Conservation (phyloP, 2,888 invertebrate species). For the Lepidocyrtoides sp. region DNA sequence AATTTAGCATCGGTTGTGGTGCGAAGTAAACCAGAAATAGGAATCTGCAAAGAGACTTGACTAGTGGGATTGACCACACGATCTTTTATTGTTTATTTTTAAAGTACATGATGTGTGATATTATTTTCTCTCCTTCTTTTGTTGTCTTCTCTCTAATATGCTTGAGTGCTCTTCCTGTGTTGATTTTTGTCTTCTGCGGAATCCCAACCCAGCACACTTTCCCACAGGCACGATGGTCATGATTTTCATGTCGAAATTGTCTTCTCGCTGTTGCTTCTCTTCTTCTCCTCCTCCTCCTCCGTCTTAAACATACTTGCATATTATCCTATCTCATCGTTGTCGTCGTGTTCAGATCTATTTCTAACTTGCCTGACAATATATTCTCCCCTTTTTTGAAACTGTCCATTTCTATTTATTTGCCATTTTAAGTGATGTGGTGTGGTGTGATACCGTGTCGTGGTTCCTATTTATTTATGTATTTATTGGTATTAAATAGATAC, state of each 20-base stretch:
- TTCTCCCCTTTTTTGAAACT: conserved; percentile 44
- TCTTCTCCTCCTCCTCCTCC: too few species aligned
- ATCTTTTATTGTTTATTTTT: conserved; percentile 72
- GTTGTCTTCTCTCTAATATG: conserved; percentile 24
- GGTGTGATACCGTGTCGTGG: too few species aligned
- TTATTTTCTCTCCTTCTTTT: conserved; percentile 41
- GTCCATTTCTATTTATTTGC: conserved; percentile 55
- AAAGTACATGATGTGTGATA: conserved; percentile 50
- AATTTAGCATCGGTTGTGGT: conserved; percentile 45
- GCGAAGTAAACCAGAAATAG: conserved; percentile 10
- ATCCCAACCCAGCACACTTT: conserved; percentile 62
- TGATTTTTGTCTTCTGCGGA: conserved; percentile 57
- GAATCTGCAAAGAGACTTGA: neutral
- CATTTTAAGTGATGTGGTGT: conserved; percentile 60
- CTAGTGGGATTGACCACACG: conserved; percentile 77
- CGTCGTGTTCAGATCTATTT: conserved; percentile 45
- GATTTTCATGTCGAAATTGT: conserved; percentile 76
- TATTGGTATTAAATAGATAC: conserved; percentile 40
- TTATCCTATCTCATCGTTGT: too few species aligned
- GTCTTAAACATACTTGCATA: conserved; percentile 4
- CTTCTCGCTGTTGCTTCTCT: neutral
- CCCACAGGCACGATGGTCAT: conserved; percentile 76
- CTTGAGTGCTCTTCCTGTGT: conserved; percentile 40
- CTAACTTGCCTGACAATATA: conserved; percentile 28
- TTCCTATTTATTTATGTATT: conserved; percentile 37